A percentile compares a stretch with the other conserved stretches of the same genome.
These are phyloP conservation scores for Formicarius rufipectus DNA, from an alignment of 2,113 vertebrate species.

Conservation along the genomic window DNA sequence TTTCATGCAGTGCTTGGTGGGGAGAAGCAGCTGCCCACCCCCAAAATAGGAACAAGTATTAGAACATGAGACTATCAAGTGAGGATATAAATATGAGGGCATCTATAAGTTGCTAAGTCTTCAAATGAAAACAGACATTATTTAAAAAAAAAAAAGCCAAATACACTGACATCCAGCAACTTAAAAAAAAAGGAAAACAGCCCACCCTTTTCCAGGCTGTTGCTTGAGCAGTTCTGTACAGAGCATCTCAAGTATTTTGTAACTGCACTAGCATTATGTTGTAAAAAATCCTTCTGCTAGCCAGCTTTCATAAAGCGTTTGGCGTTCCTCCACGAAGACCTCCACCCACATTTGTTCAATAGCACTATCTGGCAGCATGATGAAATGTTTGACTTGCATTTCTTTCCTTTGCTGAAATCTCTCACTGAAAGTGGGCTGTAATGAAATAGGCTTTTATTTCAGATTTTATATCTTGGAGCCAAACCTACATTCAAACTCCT, in stretches of 20 bases:
- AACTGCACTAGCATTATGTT: neutral
- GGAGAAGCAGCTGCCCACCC: neutral
- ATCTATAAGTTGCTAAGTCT: neutral
- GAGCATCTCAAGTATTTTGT: conserved; percentile 6
- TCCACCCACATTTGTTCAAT: conserved; percentile 31
- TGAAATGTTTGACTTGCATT: neutral
- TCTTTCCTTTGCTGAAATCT: neutral
- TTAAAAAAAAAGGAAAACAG: neutral
- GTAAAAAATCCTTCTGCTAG: neutral
- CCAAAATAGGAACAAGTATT: neutral
- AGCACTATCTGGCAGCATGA: neutral
- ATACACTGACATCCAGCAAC: neutral
- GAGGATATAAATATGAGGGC: neutral
- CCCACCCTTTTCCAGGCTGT: neutral
- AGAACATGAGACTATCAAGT: neutral
- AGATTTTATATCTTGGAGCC: neutral
- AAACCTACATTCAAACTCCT: neutral
- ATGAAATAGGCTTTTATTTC: neutral
- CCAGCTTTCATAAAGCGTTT: conserved; percentile 28
- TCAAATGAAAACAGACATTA: neutral
- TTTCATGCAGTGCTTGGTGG: neutral
- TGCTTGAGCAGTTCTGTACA: conserved; percentile 23
- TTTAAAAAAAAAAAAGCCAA: neutral
- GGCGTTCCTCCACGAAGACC: conserved; percentile 35
- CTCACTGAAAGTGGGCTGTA: neutral